Conservation (phyloP, 2,888 invertebrate species). For the Limenitis camilla region DNA sequence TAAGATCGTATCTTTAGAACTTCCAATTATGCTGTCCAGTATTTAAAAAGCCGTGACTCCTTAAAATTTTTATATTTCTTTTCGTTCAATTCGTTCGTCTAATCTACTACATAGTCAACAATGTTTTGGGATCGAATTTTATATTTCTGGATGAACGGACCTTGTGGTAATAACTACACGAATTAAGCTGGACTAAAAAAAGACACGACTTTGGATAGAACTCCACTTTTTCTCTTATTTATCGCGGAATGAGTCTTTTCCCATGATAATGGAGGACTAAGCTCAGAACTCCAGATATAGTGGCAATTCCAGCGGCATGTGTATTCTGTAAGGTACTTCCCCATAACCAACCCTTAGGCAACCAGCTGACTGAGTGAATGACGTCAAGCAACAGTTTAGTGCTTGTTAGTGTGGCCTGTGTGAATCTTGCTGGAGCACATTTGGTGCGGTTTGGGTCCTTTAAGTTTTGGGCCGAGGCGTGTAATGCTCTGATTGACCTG, state of each 20-base stretch:
- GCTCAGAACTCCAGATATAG: constrained; percentile 46
- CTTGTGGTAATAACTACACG: too few species aligned
- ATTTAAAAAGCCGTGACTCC: too few species aligned
- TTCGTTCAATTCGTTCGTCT: too few species aligned
- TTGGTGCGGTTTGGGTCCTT: constrained; percentile 39
- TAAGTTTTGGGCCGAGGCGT: constrained; percentile 37
- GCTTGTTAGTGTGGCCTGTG: constrained; percentile 49
- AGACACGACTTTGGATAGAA: too few species aligned
- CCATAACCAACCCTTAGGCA: constrained; percentile 88
- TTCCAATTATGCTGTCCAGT: too few species aligned
- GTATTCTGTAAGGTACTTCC: constrained; percentile 75
- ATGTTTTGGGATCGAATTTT: too few species aligned
- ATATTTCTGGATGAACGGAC: too few species aligned
- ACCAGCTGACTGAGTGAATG: constrained; percentile 84
- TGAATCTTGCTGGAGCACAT: constrained; percentile 53
- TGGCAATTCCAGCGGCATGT: constrained; percentile 46
- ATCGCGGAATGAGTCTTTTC: constrained; percentile 39
- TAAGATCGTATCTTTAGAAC: too few species aligned
- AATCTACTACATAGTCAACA: too few species aligned
- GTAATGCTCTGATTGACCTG: constrained; percentile 56
- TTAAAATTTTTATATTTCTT: too few species aligned
- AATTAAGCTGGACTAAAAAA: neutral
- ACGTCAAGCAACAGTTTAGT: constrained; percentile 77
- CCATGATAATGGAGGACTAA: constrained; percentile 54
- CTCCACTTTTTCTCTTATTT: neutral